Evolutionary conservation across 2,797 vertebrate genomes (phyloP).

Genomic region (Eulemur mongoz): DNA sequence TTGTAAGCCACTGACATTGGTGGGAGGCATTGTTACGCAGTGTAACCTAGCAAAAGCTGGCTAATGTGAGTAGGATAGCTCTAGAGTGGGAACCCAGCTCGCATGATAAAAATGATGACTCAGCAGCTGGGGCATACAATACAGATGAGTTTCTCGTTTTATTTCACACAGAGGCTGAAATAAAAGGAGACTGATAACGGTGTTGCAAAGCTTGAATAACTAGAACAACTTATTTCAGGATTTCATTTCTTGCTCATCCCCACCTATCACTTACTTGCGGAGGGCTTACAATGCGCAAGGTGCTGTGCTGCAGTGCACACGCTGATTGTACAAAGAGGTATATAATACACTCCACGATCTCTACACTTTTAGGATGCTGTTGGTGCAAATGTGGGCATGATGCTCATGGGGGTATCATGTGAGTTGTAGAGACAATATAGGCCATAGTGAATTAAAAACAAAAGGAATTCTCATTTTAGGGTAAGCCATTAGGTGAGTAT

Average conservation of each 20-base stretch:
- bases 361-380: background rate
- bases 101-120: background rate
- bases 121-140: background rate
- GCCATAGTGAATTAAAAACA: background rate
- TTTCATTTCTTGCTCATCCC: background rate
- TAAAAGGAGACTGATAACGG: background rate
- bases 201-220: background rate
- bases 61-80: background rate
- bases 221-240: background rate
- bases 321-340: background rate
- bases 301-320: no score
- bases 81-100: background rate
- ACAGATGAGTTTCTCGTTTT: background rate
- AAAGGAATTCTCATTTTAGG: background rate
- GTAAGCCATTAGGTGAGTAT: background rate
- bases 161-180: background rate
- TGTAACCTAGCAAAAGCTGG: background rate
- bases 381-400: background rate
- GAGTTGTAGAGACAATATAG: background rate
- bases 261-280: background rate
- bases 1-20: background rate
- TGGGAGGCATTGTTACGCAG: background rate
- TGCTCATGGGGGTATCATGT: background rate
- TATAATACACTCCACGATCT: background rate
- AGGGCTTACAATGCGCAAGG: background rate